Evolutionary conservation across 2,113 vertebrate genomes (phyloP), one percentile per base, ranked within the genome.

Genomic region (Podocnemis expansa): DNA sequence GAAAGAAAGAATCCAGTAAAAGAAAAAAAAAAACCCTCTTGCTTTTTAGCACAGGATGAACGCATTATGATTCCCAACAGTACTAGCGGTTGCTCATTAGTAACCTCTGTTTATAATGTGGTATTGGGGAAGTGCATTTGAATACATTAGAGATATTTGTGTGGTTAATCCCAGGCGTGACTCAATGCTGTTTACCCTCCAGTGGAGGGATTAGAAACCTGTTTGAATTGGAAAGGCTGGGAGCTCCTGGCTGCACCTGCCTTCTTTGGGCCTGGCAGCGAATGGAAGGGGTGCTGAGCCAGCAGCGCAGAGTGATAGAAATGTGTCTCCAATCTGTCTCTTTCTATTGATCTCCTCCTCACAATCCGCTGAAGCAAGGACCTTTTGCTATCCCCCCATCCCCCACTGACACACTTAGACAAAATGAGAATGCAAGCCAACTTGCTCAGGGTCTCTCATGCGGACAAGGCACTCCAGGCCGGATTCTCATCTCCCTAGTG

Each of bases 191-290:
- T 97, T 97, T 97, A 97, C 96, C 89, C 90, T 96, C 92, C 78
- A 84, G 75, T 75, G n/a, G 91, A 78, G 90, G 96, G 97, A 97
- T 97, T 97, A 97, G 92, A 86, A 95, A 94, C 90, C 96, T 97
- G 96, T 97, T 98, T 97, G 96, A 97, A 84, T 97, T 96, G 93
- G 87, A 95, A 95, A 95, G 85, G 88, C 90, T 95, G 85, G 88
- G 56, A 88, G 91, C 85, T 24, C 29, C 47, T 70, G 73, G 67
- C 49, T 63, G 52, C 83, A 82, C 76, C 83, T 89, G 83, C 88
- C 79, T 38, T 27, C 52, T 54, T n/a, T 8, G 29, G 31, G 60
- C 31, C 73, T 78, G 82, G 83, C 21, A 83, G 51, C 34, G 34
- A 54, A 22, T 17, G 17, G 63, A 16, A 80, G 78, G 76, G 85